Conservation (phyloP, 1,140 invertebrate species). For the Marisa cornuarietis region DNA sequence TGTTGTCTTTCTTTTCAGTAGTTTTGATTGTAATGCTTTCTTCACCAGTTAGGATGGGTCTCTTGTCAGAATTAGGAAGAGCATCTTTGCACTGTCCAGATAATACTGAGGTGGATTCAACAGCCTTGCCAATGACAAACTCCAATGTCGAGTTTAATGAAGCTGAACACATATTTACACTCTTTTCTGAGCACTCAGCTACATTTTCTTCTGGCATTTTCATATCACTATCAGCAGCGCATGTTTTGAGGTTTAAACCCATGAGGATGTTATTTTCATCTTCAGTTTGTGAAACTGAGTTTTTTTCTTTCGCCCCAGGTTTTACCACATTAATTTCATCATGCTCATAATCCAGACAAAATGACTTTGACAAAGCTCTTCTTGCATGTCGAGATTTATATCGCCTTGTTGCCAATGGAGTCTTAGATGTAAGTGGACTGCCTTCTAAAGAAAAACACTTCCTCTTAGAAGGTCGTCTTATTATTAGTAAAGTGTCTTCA, state of each 20-base stretch:
- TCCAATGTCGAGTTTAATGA: too few species aligned
- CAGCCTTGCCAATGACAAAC: too few species aligned
- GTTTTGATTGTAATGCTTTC: not conserved
- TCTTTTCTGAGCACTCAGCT: too few species aligned
- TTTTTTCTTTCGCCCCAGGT: not conserved
- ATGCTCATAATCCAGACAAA: not conserved
- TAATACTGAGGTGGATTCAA: not conserved
- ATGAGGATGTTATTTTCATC: not conserved
- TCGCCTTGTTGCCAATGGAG: not conserved
- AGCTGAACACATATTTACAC: too few species aligned
- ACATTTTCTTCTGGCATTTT: too few species aligned
- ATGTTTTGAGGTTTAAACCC: not conserved
- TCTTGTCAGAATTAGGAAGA: not conserved
- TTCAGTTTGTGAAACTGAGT: slow-evolving; percentile 6
- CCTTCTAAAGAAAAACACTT: slow-evolving; percentile 39
- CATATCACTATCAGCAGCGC: too few species aligned
- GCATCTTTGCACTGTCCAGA: not conserved
- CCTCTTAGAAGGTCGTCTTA: slow-evolving; percentile 27
- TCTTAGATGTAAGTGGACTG: slow-evolving; percentile 24
- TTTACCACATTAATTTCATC: not conserved
- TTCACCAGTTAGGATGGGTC: not conserved
- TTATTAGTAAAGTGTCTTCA: slow-evolving; percentile 21
- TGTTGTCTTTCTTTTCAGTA: not conserved
- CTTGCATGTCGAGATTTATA: not conserved
- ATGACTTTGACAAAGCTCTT: slow-evolving; percentile 14